Base-by-base conservation (phyloP, 1,140 invertebrate genomes). In the Aphidius ervi region DNA sequence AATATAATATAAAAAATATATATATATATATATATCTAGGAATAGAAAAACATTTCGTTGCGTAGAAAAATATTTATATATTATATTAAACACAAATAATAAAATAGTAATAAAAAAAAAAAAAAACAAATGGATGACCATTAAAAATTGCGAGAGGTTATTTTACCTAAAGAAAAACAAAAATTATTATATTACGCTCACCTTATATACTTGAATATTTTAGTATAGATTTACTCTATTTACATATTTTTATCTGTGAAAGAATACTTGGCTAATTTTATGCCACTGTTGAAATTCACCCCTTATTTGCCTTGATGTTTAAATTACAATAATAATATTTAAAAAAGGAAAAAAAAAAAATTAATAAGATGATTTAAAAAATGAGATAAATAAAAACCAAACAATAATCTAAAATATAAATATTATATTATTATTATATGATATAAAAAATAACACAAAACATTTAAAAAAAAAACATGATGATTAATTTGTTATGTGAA, bases 141-240 rank as follows among this genome's bases (percentile, higher is more conserved):
- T 72, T 71, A 61, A 74, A 60, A 61, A 31, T 31, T 31, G 66
- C 65, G 62, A 74, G 73, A 77, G 73, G 74, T 66, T 76, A 73
- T 75, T 76, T 77, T 76, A 77, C 73, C 74, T 77, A 74, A 74
- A 70, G 74, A 77, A 43, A 43, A 54, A 54, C 42, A 54, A 54
- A 41, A 77, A 77, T 81, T 78, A 73, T 75, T 73, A 75, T 76
- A 79, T 77, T 80, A 77, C 71, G 75, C 76, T 81, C 75, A 78
- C 72, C 73, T 73, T 76, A 77, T 70, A 79, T 76, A 79, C 74
- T 77, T 76, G 75, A 76, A 80, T 81, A 81, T 81, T 81, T 81
- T 81, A 80, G 78, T 79, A 81, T 79, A 80, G 78, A 81, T 81
- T 80, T 81, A 80, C 77, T 80, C 77, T 80, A 79, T 78, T 79